Conservation (phyloP, 92 coral and sea anemone species). For the Micromussa lordhowensis region DNA sequence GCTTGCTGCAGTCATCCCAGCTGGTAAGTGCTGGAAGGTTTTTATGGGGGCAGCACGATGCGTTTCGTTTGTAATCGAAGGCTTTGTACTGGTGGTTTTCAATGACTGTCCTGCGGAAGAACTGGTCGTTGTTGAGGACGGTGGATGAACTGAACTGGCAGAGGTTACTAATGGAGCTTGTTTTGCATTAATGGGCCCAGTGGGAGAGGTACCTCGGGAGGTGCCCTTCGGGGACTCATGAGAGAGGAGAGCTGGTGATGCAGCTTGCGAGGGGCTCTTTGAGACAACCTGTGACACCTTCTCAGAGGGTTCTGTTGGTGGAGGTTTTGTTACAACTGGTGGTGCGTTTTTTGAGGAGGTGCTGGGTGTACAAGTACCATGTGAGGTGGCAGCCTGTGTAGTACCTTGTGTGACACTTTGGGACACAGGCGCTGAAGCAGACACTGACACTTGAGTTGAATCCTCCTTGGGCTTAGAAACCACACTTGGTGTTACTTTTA, state of each 20-base stretch:
- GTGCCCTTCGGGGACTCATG: conserved; percentile 3
- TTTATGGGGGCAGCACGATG: conserved; percentile 26
- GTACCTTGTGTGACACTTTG: not conserved
- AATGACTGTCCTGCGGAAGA: conserved; percentile 14
- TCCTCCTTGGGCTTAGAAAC: not conserved
- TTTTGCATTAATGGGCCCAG: conserved; percentile 1
- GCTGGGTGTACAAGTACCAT: not conserved
- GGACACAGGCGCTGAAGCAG: not conserved
- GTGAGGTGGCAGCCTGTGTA: not conserved
- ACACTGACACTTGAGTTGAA: not conserved
- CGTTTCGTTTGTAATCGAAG: conserved; percentile 19
- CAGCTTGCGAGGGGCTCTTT: conserved; percentile 7
- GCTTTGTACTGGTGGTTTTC: conserved; percentile 23
- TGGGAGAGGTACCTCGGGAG: not conserved
- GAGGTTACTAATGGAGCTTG: not conserved
- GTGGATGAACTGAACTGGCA: not conserved
- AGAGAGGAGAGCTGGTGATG: not conserved
- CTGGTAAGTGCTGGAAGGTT: conserved; percentile 33
- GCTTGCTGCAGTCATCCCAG: conserved; percentile 33
- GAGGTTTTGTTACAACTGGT: not conserved
- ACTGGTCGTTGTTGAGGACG: conserved; percentile 9
- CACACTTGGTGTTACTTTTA: not conserved
- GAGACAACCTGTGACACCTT: not conserved
- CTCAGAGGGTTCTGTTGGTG: not conserved
- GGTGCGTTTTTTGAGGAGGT: conserved; percentile 7